These are phyloP conservation scores for Pelochelys cantorii DNA, from an alignment of 2,797 vertebrate species.

Conservation along the genomic window DNA sequence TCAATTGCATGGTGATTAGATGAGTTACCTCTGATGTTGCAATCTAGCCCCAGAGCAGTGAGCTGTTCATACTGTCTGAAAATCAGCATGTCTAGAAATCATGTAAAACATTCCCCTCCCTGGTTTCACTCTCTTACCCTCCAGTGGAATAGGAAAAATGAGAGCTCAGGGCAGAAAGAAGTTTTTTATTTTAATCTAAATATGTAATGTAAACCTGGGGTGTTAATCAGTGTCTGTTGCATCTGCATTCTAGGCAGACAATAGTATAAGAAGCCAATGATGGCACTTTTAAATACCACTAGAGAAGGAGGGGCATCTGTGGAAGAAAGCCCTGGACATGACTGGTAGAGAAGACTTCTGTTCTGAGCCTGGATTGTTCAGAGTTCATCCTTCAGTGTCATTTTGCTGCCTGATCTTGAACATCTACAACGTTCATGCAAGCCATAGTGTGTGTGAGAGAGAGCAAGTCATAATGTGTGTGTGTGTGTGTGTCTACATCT, in stretches of 20 bases:
- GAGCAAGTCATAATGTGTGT: no score
- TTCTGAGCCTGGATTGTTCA: neutral
- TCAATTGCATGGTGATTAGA: neutral
- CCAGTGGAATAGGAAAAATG: neutral
- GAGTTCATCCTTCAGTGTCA: neutral
- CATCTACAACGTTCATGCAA: neutral
- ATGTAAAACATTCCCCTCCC: neutral
- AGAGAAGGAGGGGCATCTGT: neutral
- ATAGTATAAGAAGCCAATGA: neutral
- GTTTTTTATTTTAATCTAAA: neutral
- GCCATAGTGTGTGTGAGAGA: neutral
- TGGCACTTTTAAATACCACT: neutral
- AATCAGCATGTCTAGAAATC: neutral
- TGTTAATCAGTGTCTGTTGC: neutral
- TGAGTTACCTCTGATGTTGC: neutral
- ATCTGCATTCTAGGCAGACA: neutral
- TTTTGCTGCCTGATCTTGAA: neutral
- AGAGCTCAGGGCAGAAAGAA: rapidly evolving
- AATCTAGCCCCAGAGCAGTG: neutral
- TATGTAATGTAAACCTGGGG: neutral
- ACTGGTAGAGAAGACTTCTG: neutral
- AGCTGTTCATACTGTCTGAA: neutral
- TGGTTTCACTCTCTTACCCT: neutral
- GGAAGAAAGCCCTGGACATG: neutral
- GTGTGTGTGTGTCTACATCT: no score